Base-by-base conservation (phyloP, 1,140 invertebrate genomes). In the Marisa cornuarietis region DNA sequence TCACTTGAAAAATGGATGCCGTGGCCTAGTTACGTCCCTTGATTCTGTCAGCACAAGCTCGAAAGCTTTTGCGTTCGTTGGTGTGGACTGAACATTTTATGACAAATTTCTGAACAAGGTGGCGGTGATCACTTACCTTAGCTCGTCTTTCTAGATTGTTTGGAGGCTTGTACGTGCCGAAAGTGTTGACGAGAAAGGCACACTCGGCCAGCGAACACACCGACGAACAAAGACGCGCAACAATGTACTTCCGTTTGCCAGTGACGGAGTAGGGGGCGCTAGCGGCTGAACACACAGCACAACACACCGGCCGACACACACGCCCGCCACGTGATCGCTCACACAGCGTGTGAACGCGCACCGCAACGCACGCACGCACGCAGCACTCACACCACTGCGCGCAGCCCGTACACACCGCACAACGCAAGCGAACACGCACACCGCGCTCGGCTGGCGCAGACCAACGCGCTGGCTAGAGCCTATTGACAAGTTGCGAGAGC, bases 201-300 rank as follows among this genome's bases (percentile, higher is more conserved):
- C 13, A 42, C 63, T 54, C 63, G 42, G 22, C 16, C 76, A 54
- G 65, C 51, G 76, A 77, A 77, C 76, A 77, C 76, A 77, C 76
- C 76, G 76, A 77, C 76, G 68, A 77, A 77, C 76, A 77, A 77
- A 77, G 76, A 69, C 63, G 76, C 76, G n/a, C 20, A 31, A 51
- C 76, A 68, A 68, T 66, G 76, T 77, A 65, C 63, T 77, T 77
- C 76, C 76, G 76, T 77, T 77, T 77, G 76, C 76, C 31, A 68
- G 76, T 77, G 76, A 26, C 63, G 49, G 76, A 54, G 65, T 65
- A 77, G 76, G 65, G 65, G 76, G 76, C 76, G 76, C 76, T 62
- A 77, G 65, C 52, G 76, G 76, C 63, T 54, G 76, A 77, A 77
- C 76, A 65, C 76, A 77, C 76, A n/a, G 65, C 49, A 77, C 76